Conservation (phyloP, 2,888 invertebrate genomes). For the Dilophus febrilis region DNA sequence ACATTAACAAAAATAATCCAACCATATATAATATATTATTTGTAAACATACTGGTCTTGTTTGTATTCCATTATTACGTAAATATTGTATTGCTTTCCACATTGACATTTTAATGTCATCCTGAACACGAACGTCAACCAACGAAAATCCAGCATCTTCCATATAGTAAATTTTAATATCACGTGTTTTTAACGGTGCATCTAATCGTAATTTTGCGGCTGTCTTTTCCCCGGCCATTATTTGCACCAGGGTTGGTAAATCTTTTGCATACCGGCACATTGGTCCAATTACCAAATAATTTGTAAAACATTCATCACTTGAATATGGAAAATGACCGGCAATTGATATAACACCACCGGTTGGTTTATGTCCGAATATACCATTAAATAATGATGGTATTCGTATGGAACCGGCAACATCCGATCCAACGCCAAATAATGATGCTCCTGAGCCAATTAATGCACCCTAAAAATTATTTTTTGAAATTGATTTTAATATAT, state of each 20-base stretch:
- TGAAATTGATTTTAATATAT: not conserved
- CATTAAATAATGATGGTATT: slow-evolving; percentile 70
- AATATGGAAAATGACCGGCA: slow-evolving; percentile 42
- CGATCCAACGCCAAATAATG: slow-evolving; percentile 61
- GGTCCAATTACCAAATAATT: slow-evolving; percentile 48
- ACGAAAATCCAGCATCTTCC: slow-evolving; percentile 38
- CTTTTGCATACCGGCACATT: slow-evolving; percentile 59
- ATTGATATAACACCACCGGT: slow-evolving; percentile 43
- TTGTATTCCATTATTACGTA: slow-evolving; percentile 19
- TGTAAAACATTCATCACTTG: slow-evolving; percentile 32
- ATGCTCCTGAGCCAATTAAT: slow-evolving; percentile 54
- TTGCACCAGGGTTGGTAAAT: slow-evolving; percentile 48
- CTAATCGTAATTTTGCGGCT: slow-evolving; percentile 29
- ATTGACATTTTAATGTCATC: slow-evolving; percentile 35
- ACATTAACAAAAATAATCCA: slow-evolving; percentile 9
- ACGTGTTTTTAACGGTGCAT: slow-evolving; percentile 33
- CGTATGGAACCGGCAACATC: slow-evolving; percentile 81
- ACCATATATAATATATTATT: too few species aligned
- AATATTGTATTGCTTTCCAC: slow-evolving; percentile 31
- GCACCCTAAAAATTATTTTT: slow-evolving; percentile 37
- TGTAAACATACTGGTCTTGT: not conserved
- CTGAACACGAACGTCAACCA: slow-evolving; percentile 35
- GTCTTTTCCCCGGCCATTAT: slow-evolving; percentile 40
- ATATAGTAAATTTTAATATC: slow-evolving; percentile 34
- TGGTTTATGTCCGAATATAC: slow-evolving; percentile 77